Conservation (phyloP, 2,113 vertebrate genomes). For the Bubo scandiacus region DNA sequence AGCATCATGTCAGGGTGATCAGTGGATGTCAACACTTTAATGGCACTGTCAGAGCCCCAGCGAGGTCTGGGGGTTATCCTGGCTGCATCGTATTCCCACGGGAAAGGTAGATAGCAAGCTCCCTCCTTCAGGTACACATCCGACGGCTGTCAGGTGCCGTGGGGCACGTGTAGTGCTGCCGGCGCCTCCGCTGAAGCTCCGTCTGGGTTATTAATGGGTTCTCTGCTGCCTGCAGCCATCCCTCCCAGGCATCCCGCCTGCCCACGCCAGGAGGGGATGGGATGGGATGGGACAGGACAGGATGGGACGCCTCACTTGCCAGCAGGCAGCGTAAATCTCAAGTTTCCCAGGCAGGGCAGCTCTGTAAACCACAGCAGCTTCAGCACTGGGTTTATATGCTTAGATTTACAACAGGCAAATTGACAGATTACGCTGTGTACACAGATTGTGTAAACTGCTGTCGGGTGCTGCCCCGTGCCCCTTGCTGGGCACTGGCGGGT, state of each 20-base stretch:
- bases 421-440: constrained; percentile 25
- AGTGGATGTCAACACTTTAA: constrained; percentile 73
- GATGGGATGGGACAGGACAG: background rate
- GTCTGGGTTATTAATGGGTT: background rate
- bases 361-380: background rate
- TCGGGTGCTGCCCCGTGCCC: constrained; percentile 7
- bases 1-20: constrained; percentile 75
- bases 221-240: background rate
- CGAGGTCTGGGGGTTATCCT: constrained; percentile 85
- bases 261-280: background rate
- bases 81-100: constrained; percentile 86
- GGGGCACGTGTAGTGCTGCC: constrained; percentile 51
- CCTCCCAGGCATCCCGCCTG: background rate
- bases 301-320: fast-evolving
- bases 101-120: constrained; percentile 84
- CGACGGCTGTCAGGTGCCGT: constrained; percentile 59
- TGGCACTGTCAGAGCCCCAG: constrained; percentile 86
- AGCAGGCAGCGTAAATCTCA: background rate
- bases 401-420: constrained; percentile 6
- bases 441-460: constrained; percentile 30
- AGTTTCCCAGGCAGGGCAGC: background rate
- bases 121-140: constrained; percentile 73
- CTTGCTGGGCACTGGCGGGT: fast-evolving
- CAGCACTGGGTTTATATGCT: background rate
- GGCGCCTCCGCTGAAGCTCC: constrained; percentile 46